These are phyloP conservation scores for Agriotes lineatus DNA, from an alignment of 2,888 invertebrate species.

Conservation along the genomic window DNA sequence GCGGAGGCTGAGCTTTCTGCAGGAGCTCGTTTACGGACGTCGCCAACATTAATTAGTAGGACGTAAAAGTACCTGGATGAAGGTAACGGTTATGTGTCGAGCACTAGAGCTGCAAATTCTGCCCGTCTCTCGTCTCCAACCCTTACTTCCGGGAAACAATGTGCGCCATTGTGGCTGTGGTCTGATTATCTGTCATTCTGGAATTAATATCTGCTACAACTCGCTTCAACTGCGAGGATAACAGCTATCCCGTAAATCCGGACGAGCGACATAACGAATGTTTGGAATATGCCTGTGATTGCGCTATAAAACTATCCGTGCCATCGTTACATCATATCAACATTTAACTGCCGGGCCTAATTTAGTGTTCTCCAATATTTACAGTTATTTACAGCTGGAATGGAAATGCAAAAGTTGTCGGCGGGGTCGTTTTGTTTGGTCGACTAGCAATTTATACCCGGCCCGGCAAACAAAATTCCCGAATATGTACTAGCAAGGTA, in stretches of 20 bases:
- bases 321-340: constrained; percentile 47
- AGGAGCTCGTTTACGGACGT: constrained; percentile 37
- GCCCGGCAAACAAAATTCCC: constrained; percentile 35
- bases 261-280: constrained; percentile 52
- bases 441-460: constrained; percentile 4
- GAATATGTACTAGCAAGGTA: constrained; percentile 39
- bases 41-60: constrained; percentile 39
- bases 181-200: constrained; percentile 55
- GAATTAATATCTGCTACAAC: constrained; percentile 54
- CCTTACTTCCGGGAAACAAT: constrained; percentile 46
- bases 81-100: constrained; percentile 40
- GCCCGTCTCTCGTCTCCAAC: constrained; percentile 37
- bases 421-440: constrained; percentile 9
- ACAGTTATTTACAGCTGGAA: constrained; percentile 37
- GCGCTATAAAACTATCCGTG: constrained; percentile 54
- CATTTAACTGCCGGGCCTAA: constrained; percentile 43
- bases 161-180: constrained; percentile 49
- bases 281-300: constrained; percentile 52
- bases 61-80: constrained; percentile 40
- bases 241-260: constrained; percentile 53
- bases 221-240: constrained; percentile 52
- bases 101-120: constrained; percentile 21
- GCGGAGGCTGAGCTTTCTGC: constrained; percentile 20
- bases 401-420: constrained; percentile 40
- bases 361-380: constrained; percentile 42